These are phyloP conservation scores for Acanthococcus lagerstroemiae DNA, from an alignment of 2,888 invertebrate species.

Conservation along the genomic window DNA sequence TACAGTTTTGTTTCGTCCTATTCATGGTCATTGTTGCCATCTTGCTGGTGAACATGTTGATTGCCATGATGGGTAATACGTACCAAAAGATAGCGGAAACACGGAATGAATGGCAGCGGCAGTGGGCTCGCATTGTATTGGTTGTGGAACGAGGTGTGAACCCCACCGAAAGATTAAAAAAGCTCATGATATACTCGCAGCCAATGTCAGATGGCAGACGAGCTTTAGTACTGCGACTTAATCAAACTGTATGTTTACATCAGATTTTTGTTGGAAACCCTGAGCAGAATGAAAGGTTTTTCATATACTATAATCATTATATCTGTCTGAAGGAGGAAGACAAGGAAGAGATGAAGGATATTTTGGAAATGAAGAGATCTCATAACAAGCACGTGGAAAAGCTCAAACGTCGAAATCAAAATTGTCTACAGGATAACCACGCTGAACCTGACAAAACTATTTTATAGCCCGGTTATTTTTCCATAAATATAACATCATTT, in stretches of 20 bases:
- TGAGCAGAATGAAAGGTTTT: neutral
- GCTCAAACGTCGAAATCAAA: slow-evolving; percentile 41
- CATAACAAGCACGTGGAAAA: slow-evolving; percentile 71
- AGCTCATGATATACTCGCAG: slow-evolving; percentile 84
- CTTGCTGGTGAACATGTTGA: slow-evolving; percentile 91
- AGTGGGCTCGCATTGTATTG: slow-evolving; percentile 95
- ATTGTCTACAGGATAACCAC: slow-evolving; percentile 23
- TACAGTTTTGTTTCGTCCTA: slow-evolving; percentile 76
- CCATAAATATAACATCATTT: too few species aligned
- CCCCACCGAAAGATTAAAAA: slow-evolving; percentile 72
- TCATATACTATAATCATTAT: neutral
- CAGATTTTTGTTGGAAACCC: neutral
- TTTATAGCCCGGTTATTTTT: too few species aligned
- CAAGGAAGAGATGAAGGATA: slow-evolving; percentile 88
- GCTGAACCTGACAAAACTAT: too few species aligned
- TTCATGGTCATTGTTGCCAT: slow-evolving; percentile 97
- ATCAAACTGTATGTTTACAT: slow-evolving; percentile 62
- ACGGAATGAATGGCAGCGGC: slow-evolving; percentile 93
- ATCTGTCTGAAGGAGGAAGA: slow-evolving; percentile 64
- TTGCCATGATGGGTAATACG: slow-evolving; percentile 99
- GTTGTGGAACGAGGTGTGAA: slow-evolving; percentile 95
- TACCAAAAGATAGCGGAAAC: slow-evolving; percentile 97
- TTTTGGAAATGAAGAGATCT: slow-evolving; percentile 77
- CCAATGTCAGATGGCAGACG: slow-evolving; percentile 81
- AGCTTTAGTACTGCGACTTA: slow-evolving; percentile 75